phyloP scores from a whole-genome alignment of 2,888 invertebrate species.

The Eustalomyia histrio region DNA sequence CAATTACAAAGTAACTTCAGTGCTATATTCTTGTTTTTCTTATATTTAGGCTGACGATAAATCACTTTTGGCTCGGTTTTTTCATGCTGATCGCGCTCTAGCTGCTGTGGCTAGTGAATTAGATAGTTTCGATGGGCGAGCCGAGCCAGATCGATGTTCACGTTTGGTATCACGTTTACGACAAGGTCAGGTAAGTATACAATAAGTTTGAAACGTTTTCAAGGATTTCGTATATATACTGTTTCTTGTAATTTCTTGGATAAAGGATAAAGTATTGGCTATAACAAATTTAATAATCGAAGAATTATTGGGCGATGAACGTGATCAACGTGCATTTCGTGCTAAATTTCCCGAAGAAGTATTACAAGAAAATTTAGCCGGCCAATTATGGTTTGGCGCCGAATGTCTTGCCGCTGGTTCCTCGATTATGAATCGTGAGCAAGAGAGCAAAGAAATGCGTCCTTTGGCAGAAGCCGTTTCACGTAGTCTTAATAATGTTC shows the following conservation, averaged over 20 bases:
- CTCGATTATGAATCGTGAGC: constrained; percentile 97
- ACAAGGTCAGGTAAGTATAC: constrained; percentile 87
- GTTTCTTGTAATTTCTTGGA: background rate
- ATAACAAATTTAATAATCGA: constrained; percentile 98
- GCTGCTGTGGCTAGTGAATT: constrained; percentile 97
- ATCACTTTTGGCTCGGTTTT: constrained; percentile 96
- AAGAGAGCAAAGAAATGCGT: constrained; percentile 97
- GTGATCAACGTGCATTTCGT: constrained; percentile 95
- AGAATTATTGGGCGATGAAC: constrained; percentile 90
- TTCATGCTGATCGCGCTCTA: constrained; percentile 97
- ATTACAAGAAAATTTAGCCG: constrained; percentile 97
- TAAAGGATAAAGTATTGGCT: constrained; percentile 91
- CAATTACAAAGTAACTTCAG: background rate
- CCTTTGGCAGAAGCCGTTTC: constrained; percentile 97
- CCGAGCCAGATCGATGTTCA: constrained; percentile 98
- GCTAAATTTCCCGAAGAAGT: constrained; percentile 99
- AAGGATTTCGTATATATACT: background rate
- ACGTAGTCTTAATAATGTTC: constrained; percentile 95
- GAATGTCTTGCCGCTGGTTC: constrained; percentile 99
- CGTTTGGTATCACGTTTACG: constrained; percentile 96
- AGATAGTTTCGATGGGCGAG: constrained; percentile 99
- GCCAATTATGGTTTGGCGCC: constrained; percentile 99
- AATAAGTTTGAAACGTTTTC: background rate
- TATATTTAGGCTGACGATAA: constrained; percentile 90
- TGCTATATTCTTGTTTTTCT: background rate